Evolutionary conservation across 2,888 invertebrate species (phyloP), one percentile per base, ranked within the genome.

Genomic region (Drosophila rubida): DNA sequence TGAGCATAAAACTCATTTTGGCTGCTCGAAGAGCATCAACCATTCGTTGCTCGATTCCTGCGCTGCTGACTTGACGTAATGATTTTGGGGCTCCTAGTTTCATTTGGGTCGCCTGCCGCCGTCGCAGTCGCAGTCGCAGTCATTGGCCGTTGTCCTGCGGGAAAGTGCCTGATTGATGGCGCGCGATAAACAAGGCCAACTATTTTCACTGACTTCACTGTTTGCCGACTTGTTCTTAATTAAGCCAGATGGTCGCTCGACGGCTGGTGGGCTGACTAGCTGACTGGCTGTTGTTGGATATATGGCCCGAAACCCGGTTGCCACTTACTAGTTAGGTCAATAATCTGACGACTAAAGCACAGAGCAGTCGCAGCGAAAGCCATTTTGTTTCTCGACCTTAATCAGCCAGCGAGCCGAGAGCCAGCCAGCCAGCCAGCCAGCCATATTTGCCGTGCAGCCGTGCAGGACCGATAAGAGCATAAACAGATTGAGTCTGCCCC

Each of bases 141-240:
- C 32, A 27, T 44, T 48, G 51, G 72, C 54, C 62, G 46, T 51
- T 66, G 81, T 84, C 84, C 84, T 84, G 70, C 62, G 69, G 80
- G 84, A 80, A 78, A 75, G 80, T 74, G 68, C 25, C 64, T 75
- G 85, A 71, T 73, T 76, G 78, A 85, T 85, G 70, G 76, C 58
- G 69, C 68, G 80, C 78, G 84, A 83, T 83, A 86, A 83, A 80
- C 87, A 86, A 83, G 82, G 85, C 80, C 75, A 87, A 81, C 82
- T 85, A 86, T 79, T 84, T 77, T 69, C 71, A 87, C 67, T 79
- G 82, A 67, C 69, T 76, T 48, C 60, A 65, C 63, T 83, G 76
- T 83, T 83, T 83, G 74, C 64, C 69, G 57, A 86, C 84, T 83
- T 80, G 81, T 83, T 83, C 87, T 86, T 83, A 83, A 83, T 83